phyloP scores from a whole-genome alignment of 2,888 invertebrate species.

The Rapana venosa region DNA sequence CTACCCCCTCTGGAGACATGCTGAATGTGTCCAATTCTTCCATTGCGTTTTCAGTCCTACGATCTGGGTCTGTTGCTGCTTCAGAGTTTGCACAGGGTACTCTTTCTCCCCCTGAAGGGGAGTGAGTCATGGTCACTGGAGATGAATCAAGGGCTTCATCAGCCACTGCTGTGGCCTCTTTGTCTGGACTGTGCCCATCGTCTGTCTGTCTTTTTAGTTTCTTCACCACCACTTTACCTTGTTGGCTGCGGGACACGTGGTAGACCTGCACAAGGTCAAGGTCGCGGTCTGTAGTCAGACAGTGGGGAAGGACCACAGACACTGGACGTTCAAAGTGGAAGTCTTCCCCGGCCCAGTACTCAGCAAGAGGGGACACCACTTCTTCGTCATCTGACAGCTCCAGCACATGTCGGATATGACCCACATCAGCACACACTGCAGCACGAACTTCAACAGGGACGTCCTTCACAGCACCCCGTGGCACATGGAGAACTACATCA shows the following conservation, averaged over 20 bases:
- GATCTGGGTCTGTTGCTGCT: no score
- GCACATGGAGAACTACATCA: constrained; percentile 11
- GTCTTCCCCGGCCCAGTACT: constrained; percentile 19
- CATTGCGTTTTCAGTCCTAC: no score
- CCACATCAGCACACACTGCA: background rate
- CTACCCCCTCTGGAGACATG: background rate
- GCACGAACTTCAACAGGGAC: background rate
- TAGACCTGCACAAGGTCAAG: background rate
- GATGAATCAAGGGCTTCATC: background rate
- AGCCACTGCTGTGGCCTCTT: background rate
- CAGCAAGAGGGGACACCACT: constrained; percentile 1
- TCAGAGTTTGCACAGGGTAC: background rate
- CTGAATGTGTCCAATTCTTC: background rate
- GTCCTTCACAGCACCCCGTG: background rate
- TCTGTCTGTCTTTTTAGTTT: background rate
- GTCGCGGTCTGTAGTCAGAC: background rate
- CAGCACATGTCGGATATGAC: background rate
- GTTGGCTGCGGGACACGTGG: background rate
- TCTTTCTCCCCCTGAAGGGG: background rate
- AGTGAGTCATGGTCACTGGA: background rate
- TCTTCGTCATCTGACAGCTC: background rate
- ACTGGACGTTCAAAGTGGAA: constrained; percentile 18
- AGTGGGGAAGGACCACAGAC: background rate
- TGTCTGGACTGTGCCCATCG: background rate
- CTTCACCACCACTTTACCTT: background rate